Conservation (phyloP, 2,113 vertebrate genomes). For the Thamnophis sirtalis region DNA sequence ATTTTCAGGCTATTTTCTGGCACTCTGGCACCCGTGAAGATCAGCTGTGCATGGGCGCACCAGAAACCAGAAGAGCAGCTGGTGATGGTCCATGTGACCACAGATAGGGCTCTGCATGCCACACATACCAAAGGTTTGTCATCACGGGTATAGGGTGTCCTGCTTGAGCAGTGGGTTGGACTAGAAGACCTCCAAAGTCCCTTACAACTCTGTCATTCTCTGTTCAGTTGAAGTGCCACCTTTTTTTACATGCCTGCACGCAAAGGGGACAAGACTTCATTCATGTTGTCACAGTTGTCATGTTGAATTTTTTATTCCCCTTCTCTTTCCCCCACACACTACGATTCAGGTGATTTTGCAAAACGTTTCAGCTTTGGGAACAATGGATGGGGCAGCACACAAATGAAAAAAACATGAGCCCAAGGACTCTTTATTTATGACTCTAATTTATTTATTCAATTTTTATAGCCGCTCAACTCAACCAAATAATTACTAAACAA, state of each 20-base stretch:
- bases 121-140: too few species aligned
- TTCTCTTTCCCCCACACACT: background rate
- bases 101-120: too few species aligned
- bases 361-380: background rate
- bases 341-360: background rate
- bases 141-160: background rate
- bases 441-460: background rate
- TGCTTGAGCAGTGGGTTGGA: background rate
- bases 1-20: too few species aligned
- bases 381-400: background rate
- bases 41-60: too few species aligned
- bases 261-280: background rate
- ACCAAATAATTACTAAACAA: background rate
- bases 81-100: too few species aligned
- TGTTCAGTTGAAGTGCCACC: background rate
- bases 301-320: background rate
- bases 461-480: background rate
- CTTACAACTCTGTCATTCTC: background rate
- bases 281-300: background rate
- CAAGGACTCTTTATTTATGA: background rate
- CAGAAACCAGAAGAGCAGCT: too few species aligned
- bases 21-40: too few species aligned
- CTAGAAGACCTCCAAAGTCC: background rate
- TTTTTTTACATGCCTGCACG: background rate
- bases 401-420: background rate